A percentile compares a stretch with the other conserved stretches of the same genome.
phyloP scores from a whole-genome alignment of 2,113 vertebrate genomes.

The Hyperopisus bebe region DNA sequence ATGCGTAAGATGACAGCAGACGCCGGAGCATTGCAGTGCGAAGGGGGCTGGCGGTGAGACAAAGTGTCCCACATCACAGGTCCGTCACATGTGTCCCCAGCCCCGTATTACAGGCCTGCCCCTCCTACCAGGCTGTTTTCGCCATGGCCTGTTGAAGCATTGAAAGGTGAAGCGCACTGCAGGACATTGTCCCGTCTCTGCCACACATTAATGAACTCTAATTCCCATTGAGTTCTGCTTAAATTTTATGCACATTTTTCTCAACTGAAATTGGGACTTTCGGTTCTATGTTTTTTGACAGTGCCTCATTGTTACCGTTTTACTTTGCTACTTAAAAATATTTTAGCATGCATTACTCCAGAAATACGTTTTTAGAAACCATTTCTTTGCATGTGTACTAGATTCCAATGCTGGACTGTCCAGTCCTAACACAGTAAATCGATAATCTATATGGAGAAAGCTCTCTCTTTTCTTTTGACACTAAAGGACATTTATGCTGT shows the following conservation, averaged over 20 bases:
- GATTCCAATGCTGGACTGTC: neutral
- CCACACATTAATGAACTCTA: neutral
- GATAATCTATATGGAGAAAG: neutral
- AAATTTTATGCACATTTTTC: neutral
- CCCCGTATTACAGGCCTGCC: neutral
- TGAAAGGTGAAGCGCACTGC: neutral
- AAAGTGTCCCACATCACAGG: conserved; percentile 21
- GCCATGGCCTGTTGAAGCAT: neutral
- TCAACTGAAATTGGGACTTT: neutral
- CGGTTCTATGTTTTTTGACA: neutral
- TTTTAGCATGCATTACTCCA: neutral
- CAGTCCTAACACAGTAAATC: neutral
- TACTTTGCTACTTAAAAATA: neutral
- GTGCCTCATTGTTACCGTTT: neutral
- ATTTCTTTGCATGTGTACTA: neutral
- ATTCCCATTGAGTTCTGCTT: neutral
- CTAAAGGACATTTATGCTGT: neutral
- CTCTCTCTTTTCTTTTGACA: neutral
- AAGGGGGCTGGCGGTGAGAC: conserved; percentile 31
- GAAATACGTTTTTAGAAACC: neutral
- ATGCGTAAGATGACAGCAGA: conserved; percentile 40
- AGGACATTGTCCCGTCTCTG: neutral
- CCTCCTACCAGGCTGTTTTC: neutral
- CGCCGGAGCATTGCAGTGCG: conserved; percentile 36
- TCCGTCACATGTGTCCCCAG: neutral